These are phyloP conservation scores for Eulacestoma nigropectus DNA, from an alignment of 2,113 vertebrate species.

Conservation along the genomic window DNA sequence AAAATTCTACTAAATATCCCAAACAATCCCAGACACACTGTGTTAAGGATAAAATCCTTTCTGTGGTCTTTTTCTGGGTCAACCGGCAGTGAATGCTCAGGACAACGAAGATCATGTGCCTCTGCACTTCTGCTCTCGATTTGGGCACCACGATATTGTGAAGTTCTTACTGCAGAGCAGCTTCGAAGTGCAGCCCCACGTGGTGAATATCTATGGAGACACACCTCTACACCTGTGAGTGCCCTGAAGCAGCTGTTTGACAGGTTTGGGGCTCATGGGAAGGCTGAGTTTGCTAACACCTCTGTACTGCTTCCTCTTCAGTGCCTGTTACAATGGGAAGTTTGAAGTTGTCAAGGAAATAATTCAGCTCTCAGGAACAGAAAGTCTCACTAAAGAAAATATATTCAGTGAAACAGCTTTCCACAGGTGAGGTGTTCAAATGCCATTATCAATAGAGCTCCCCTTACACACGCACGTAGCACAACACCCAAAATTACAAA, in stretches of 20 bases:
- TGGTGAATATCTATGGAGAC: slow-evolving; percentile 93
- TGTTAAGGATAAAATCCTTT: not conserved
- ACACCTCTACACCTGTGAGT: slow-evolving; percentile 90
- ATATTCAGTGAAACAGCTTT: slow-evolving; percentile 95
- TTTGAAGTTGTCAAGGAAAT: slow-evolving; percentile 86
- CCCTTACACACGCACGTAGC: accelerated
- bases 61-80: not conserved
- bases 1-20: not conserved
- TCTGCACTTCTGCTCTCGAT: slow-evolving; percentile 91
- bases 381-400: slow-evolving; percentile 91
- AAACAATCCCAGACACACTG: not conserved
- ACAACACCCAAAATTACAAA: accelerated
- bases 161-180: slow-evolving; percentile 83
- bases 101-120: slow-evolving; percentile 92
- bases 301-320: slow-evolving; percentile 44
- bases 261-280: accelerated
- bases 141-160: slow-evolving; percentile 84
- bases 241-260: accelerated
- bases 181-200: slow-evolving; percentile 82
- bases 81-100: slow-evolving; percentile 83
- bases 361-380: slow-evolving; percentile 83
- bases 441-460: not conserved
- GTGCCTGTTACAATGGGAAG: slow-evolving; percentile 90
- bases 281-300: not conserved
- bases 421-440: slow-evolving; percentile 78